phyloP scores from a whole-genome alignment of 2,888 invertebrate genomes.

The Notodonta ziczac region DNA sequence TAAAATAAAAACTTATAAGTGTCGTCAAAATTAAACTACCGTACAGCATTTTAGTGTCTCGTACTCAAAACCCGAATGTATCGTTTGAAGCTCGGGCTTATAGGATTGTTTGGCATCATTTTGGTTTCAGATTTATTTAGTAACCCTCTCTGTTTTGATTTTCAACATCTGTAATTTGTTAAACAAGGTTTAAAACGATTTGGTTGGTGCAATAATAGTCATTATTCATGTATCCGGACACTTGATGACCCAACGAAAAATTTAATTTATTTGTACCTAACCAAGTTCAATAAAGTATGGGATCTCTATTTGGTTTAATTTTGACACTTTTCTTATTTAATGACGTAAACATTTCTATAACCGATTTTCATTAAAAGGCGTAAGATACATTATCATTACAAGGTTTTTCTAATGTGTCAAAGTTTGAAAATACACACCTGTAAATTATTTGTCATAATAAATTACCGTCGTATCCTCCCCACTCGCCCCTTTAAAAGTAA shows the following conservation, averaged over 20 bases:
- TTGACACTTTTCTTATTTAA: too few relatives aligned
- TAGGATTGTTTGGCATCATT: constrained; percentile 63
- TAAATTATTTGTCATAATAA: constrained; percentile 4
- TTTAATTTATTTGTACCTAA: too few relatives aligned
- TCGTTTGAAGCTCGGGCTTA: constrained; percentile 57
- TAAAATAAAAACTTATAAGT: neutral
- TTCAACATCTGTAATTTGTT: constrained; percentile 16
- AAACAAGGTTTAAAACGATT: neutral
- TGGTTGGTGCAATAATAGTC: neutral
- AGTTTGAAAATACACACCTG: neutral
- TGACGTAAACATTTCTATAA: too few relatives aligned
- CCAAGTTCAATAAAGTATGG: neutral
- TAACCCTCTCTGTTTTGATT: constrained; percentile 29
- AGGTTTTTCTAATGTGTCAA: neutral
- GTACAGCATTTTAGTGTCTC: constrained; percentile 48
- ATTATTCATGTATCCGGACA: too few relatives aligned
- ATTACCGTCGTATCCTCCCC: constrained; percentile 14
- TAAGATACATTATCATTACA: neutral
- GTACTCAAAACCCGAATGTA: constrained; percentile 48
- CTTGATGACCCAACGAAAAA: too few relatives aligned
- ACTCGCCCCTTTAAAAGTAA: constrained; percentile 26
- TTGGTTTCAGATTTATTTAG: constrained; percentile 66
- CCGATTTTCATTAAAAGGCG: too few relatives aligned
- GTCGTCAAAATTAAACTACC: neutral
- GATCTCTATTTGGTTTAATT: too few relatives aligned